phyloP scores from a whole-genome alignment of 2,113 vertebrate genomes.

The Pseudopodoces humilis region DNA sequence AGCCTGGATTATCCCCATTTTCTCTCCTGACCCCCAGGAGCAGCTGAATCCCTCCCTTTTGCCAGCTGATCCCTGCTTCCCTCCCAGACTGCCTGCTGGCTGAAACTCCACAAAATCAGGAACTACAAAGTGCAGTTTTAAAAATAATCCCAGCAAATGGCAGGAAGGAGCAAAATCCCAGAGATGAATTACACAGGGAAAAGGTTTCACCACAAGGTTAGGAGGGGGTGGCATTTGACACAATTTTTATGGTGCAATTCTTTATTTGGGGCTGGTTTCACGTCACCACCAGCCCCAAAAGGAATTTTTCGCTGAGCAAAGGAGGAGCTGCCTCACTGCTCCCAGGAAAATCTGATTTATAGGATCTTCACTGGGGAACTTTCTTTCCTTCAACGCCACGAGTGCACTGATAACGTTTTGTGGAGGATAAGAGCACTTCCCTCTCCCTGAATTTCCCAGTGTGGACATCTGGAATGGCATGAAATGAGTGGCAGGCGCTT shows the following conservation, averaged over 20 bases:
- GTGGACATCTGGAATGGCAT: accelerated
- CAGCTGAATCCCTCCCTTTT: neutral
- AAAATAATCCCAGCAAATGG: neutral
- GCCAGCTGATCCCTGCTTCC: neutral
- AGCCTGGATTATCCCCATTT: neutral
- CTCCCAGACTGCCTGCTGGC: neutral
- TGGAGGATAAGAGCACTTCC: neutral
- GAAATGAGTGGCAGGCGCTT: accelerated
- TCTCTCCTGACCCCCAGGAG: neutral
- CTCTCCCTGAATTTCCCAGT: neutral
- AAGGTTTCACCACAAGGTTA: neutral
- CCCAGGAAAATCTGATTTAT: neutral
- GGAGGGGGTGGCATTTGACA: neutral
- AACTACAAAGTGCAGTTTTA: neutral
- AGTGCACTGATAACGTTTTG: neutral
- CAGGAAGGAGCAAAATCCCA: neutral
- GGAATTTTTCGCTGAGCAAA: neutral
- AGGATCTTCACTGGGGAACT: neutral
- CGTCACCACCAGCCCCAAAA: neutral
- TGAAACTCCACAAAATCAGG: neutral
- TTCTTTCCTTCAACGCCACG: accelerated
- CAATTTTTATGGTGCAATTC: neutral
- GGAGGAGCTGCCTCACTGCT: neutral
- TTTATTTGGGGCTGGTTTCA: neutral
- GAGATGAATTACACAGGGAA: neutral